Base-by-base conservation (phyloP, 64 coral and sea anemone species). In the Pachyseris speciosa region DNA sequence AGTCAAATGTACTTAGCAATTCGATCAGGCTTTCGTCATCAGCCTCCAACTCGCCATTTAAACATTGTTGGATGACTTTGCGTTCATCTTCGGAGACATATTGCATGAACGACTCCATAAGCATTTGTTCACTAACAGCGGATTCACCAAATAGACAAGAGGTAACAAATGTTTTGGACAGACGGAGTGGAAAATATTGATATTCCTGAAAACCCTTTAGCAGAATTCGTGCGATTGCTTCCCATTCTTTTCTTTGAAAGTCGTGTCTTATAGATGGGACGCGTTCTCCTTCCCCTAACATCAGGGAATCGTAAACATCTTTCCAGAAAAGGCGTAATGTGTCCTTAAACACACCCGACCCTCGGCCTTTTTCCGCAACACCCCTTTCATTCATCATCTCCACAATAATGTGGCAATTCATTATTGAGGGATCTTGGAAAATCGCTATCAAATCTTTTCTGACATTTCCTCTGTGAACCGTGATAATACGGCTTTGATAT, bases 181-280 rank as follows among this genome's bases (percentile, higher is more conserved):
- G 20, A 11, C 74, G 0, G 31, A 77, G 59, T 48, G 53, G 86
- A 27, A 88, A 88, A 37, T 88, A 88, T 6, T 74, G 68, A 37
- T 27, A 57, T 9, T 6, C 24, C 37, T 73, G 30, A 63, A 59
- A 89, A 24, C 88, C 88, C 39, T 52, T 80, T 12, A 83, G 38
- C 28, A 90, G 61, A 32, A 81, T 90, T 61, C 64, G 33, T 80
- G 53, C 75, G 4, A 72, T 53, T 7, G 88, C 60, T 30, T 81
- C 60, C 88, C 88, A 90, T 50, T 90, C 75, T 16, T 90, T 28
- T 37, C 42, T 33, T 17, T 90, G 88, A 33, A 47, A 72, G 64
- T 90, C 75, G 30, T 90, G 75, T 12, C 75, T 69, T 29, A 81
- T 69, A n/a, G 5, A 80, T 22, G 74, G 88, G 9, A 90, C 63